Evolutionary conservation across 2,888 invertebrate genomes (phyloP), one percentile per base, ranked within the genome.

Genomic region (Cyclophora punctaria): DNA sequence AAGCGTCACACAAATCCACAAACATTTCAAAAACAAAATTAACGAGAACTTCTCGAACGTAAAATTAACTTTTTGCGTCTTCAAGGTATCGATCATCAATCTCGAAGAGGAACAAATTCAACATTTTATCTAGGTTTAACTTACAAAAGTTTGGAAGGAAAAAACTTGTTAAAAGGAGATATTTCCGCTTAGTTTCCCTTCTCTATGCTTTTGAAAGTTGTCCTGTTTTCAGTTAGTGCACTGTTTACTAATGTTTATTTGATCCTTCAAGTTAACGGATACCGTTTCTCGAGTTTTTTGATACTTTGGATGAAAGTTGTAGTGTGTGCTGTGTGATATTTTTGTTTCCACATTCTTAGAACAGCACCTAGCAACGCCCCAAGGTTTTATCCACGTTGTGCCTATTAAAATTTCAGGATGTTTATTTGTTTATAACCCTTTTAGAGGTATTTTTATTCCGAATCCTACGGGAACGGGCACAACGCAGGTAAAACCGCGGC

Each of bases 71-170:
- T 55, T 48, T 47, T 41, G 48, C 53, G 50, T 51, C 50, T 48
- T 56, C 48, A 44, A 52, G 37, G 52, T 56, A 52, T 55, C 47
- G 48, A 45, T 44, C 58, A 60, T 60, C 58, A 57, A 58, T 60
- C 58, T 55, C 47, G 47, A 40, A 34, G 33, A 42, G 35, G 35
- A 4, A 44, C 50, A 52, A 37, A 47, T 33, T 5, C 44, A 20
- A 37, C 34, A 20, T 45, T 48, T 35, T 44, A 46, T 40, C 40
- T 48, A 33, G 33, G 5, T 44, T 4, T 20, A 44, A 44, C 44
- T 44, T 3, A 44, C 33, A 55, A 51, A 48, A 54, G 56, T 50
- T 52, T 50, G 48, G 40, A 48, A 44, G 56, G 47, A 50, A 52
- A 54, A 48, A 37, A 37, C 2, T 37, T 5, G 4, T 37, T 1